A percentile compares a stretch with the other conserved stretches of the same genome.
Conservation (phyloP, 2,888 invertebrate species). For the Ochropacha duplaris region DNA sequence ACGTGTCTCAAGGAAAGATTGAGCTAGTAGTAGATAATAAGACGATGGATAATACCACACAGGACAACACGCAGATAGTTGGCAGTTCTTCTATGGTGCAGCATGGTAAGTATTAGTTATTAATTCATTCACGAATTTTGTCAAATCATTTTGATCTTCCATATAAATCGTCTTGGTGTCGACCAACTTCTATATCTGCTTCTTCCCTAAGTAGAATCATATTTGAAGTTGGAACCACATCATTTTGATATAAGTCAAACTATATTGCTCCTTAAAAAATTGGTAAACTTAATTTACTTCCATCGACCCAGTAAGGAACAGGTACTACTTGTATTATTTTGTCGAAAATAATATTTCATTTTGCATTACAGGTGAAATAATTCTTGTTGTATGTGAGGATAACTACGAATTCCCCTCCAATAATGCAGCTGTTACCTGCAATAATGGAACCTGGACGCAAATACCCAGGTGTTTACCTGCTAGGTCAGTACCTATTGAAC, state of each 20-base stretch:
- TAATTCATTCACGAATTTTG: too few relatives aligned
- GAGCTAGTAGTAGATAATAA: conserved; percentile 85
- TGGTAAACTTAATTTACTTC: too few relatives aligned
- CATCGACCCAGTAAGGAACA: too few relatives aligned
- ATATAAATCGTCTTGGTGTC: too few relatives aligned
- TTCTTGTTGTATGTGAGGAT: conserved; percentile 90
- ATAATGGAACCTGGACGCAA: conserved; percentile 98
- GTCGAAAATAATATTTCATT: neutral
- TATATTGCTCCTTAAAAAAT: too few relatives aligned
- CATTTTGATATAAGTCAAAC: too few relatives aligned
- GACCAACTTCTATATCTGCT: too few relatives aligned
- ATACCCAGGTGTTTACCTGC: conserved; percentile 93
- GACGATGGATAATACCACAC: conserved; percentile 73
- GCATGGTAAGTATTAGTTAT: conserved; percentile 55
- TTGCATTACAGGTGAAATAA: conserved; percentile 64
- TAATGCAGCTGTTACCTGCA: conserved; percentile 91
- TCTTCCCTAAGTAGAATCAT: too few relatives aligned
- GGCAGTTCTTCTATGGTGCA: conserved; percentile 80
- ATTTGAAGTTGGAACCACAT: too few relatives aligned
- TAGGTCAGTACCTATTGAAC: conserved; percentile 79
- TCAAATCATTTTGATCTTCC: too few relatives aligned
- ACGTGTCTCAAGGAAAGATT: conserved; percentile 90
- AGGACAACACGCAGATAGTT: conserved; percentile 78
- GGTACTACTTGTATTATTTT: too few relatives aligned
- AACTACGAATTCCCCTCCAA: conserved; percentile 92